Evolutionary conservation across 2,113 vertebrate genomes (phyloP), one percentile per base, ranked within the genome.

Genomic region (Melanerpes aurifrons): DNA sequence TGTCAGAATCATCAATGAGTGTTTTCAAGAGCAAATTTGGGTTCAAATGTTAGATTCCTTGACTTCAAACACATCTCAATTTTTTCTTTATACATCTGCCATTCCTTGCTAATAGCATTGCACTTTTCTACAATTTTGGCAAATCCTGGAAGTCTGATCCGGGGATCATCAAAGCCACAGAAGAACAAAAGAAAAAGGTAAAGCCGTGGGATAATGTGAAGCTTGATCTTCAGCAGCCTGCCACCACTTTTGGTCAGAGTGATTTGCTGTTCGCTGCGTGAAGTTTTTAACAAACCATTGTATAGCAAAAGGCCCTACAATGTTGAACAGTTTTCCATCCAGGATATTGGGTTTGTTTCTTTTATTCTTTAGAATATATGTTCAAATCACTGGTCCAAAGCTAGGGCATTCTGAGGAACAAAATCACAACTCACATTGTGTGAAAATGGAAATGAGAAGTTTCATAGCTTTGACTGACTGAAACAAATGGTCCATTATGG

Each of bases 181-280:
- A 99, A 97, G 99, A 99, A 93, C 99, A 99, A 96, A 99, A 99
- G 98, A 99, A 99, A 97, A 99, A 99, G 99, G 99, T 99, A 96
- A 96, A 84, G 29, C 37, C 3, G 13, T 21, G 63, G 80, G 15
- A 45, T 84, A 35, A 37, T 0, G 4, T 48, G 5, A 2, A 56
- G 31, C 10, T 66, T 73, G 18, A 29, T 80, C 61, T 90, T 93
- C 32, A 91, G 26, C 50, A 83, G 9, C 45, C 35, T 87, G 35
- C 50, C 40, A 69, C 10, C 59, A 57, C 15, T 73, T 45, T 45
- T 72, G 29, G 12, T 61, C n/a, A 40, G 19, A 35, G 6, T 28
- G 79, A n/a, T 73, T 87, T 94, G 14, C 28, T 69, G 4, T 71
- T 92, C 28, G 47, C 20, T 68, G 40, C 6, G 7, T 82, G 31